These are phyloP conservation scores for Drosophila insularis DNA, from an alignment of 1,140 invertebrate genomes.

Conservation along the genomic window DNA sequence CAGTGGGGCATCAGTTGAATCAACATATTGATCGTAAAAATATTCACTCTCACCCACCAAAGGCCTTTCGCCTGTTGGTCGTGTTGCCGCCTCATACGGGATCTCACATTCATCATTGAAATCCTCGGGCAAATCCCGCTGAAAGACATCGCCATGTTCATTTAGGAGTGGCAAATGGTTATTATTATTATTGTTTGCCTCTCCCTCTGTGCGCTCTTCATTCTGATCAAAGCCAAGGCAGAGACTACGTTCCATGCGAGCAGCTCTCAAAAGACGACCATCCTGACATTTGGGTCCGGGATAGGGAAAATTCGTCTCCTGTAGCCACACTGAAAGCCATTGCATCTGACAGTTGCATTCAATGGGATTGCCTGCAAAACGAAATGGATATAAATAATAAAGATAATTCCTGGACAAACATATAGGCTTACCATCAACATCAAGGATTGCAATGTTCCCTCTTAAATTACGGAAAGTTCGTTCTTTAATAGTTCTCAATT, in stretches of 20 bases:
- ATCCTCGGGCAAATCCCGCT: constrained; percentile 70
- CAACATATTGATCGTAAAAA: constrained; percentile 91
- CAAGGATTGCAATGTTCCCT: constrained; percentile 91
- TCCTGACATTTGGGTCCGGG: constrained; percentile 89
- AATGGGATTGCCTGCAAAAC: constrained; percentile 89
- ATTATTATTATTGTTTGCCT: constrained; percentile 35
- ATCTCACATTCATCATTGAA: constrained; percentile 80
- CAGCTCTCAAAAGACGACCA: constrained; percentile 88
- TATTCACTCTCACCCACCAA: constrained; percentile 89
- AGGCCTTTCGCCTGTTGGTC: constrained; percentile 83
- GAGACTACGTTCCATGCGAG: constrained; percentile 87
- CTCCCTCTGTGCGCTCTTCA: constrained; percentile 36
- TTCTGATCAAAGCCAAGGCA: constrained; percentile 82
- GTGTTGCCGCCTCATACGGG: constrained; percentile 61
- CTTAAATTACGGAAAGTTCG: constrained; percentile 89
- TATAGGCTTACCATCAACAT: constrained; percentile 89
- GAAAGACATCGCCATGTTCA: constrained; percentile 80
- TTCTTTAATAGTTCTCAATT: constrained; percentile 89
- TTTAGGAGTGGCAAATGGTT: constrained; percentile 78
- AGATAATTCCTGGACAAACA: not conserved
- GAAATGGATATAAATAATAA: not conserved
- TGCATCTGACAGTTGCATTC: constrained; percentile 90
- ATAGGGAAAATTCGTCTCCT: constrained; percentile 86
- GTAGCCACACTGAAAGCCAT: constrained; percentile 92
- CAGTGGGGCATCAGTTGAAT: constrained; percentile 83